Conservation (phyloP, 1,140 invertebrate species). For the Pristionchus pacificus region DNA sequence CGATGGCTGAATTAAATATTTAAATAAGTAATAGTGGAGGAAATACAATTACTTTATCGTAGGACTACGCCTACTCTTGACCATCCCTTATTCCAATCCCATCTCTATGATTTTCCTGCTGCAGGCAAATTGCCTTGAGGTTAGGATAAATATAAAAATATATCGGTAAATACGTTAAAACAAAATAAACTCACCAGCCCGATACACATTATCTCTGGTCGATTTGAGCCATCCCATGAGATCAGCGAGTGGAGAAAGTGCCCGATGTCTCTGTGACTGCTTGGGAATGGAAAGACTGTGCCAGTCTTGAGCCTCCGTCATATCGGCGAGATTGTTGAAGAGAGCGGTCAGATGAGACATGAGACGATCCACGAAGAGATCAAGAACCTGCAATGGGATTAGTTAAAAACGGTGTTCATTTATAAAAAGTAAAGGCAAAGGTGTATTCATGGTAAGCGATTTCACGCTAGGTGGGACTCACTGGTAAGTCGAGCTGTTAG, state of each 20-base stretch:
- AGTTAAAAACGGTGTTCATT: too few species aligned
- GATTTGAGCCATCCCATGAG: conserved; percentile 35
- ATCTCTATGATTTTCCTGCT: background rate
- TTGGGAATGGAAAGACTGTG: conserved; percentile 32
- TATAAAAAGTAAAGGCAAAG: too few species aligned
- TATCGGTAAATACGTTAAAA: too few species aligned
- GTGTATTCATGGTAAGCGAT: too few species aligned
- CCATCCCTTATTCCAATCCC: background rate
- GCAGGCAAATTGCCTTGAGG: too few species aligned
- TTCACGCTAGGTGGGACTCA: too few species aligned
- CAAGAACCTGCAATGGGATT: conserved; percentile 6
- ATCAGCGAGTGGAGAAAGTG: conserved; percentile 31
- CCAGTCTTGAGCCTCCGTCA: conserved; percentile 29
- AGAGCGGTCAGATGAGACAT: conserved; percentile 33
- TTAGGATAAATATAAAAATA: too few species aligned
- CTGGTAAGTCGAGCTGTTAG: too few species aligned
- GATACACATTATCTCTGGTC: conserved; percentile 12
- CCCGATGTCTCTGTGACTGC: conserved; percentile 33
- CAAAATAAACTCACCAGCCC: background rate
- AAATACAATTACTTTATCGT: background rate
- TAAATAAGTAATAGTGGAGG: background rate
- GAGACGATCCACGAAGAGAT: conserved; percentile 33
- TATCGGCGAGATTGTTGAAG: conserved; percentile 32
- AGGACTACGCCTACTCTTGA: too few species aligned
- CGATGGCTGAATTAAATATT: conserved; percentile 14